Conservation (phyloP, 2,888 invertebrate genomes). For the Xestia c-nigrum region DNA sequence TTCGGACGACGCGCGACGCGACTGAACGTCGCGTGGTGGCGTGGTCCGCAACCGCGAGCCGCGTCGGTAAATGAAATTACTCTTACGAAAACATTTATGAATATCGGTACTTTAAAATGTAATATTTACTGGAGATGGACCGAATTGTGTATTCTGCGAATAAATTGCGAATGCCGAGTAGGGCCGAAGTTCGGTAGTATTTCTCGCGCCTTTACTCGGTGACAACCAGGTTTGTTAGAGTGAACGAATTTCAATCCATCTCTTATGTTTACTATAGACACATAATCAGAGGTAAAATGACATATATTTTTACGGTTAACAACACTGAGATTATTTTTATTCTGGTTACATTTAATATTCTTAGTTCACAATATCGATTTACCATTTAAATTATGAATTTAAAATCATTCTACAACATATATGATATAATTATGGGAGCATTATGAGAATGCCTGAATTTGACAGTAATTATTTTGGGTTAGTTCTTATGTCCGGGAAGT, state of each 20-base stretch:
- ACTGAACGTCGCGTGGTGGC: background rate
- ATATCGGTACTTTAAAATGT: slow-evolving; percentile 15
- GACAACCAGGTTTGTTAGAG: background rate
- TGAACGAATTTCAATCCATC: slow-evolving; percentile 1
- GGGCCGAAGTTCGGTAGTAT: background rate
- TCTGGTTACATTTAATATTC: slow-evolving; percentile 20
- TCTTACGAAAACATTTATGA: slow-evolving; percentile 14
- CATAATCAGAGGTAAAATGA: slow-evolving; percentile 37
- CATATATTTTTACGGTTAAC: slow-evolving; percentile 33
- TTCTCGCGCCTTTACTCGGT: background rate
- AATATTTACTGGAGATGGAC: slow-evolving; percentile 1
- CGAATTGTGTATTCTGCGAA: background rate
- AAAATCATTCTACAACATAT: slow-evolving; percentile 15
- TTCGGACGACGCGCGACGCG: background rate
- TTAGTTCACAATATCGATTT: slow-evolving; percentile 29
- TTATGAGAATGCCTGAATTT: background rate
- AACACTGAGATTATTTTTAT: slow-evolving; percentile 40
- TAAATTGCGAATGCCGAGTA: background rate
- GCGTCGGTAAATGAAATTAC: background rate
- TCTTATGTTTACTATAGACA: slow-evolving; percentile 26
- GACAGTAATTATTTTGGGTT: background rate
- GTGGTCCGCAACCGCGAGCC: background rate
- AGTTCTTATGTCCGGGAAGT: background rate
- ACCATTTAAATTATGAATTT: slow-evolving; percentile 5
- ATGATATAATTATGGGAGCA: slow-evolving; percentile 1